These are phyloP conservation scores for Andrena hattorfiana DNA, from an alignment of 2,888 invertebrate species.

Conservation along the genomic window DNA sequence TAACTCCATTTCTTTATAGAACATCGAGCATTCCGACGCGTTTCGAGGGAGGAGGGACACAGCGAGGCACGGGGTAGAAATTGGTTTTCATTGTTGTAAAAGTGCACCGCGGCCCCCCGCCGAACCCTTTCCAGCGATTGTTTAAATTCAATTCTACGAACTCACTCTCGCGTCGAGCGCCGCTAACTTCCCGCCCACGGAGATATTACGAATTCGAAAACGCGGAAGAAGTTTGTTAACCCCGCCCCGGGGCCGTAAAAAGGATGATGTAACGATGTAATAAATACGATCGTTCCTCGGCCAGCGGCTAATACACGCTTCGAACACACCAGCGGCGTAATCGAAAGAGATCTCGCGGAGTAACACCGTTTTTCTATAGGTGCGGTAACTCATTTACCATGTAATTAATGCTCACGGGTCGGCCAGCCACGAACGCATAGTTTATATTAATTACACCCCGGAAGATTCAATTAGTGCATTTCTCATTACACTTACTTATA, in stretches of 20 bases:
- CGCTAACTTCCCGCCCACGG: conserved; percentile 17
- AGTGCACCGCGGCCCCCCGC: background rate
- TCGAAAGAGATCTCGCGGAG: conserved; percentile 42
- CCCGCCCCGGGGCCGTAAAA: background rate
- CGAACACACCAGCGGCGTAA: conserved; percentile 16
- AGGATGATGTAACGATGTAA: conserved; percentile 1
- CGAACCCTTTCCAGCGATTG: conserved; percentile 37
- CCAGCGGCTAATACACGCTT: conserved; percentile 7
- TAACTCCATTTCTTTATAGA: conserved; percentile 27
- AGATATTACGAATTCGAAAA: conserved; percentile 37
- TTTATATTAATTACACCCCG: conserved; percentile 84
- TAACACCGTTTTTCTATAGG: conserved; percentile 57
- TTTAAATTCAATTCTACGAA: conserved; percentile 51
- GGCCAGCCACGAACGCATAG: conserved; percentile 76
- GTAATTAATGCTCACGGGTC: conserved; percentile 79
- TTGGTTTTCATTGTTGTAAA: conserved; percentile 47
- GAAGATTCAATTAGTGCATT: conserved; percentile 84
- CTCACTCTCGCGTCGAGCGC: conserved; percentile 11
- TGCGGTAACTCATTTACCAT: conserved; percentile 68
- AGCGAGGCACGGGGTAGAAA: conserved; percentile 27
- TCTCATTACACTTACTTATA: conserved; percentile 83
- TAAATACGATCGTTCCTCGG: background rate
- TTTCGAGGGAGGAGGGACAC: background rate
- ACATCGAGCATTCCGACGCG: conserved; percentile 1
- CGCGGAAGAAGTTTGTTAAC: conserved; percentile 24